Percentiles rank a stretch among this genome's conserved stretches.
Conservation (phyloP, 2,888 invertebrate genomes). For the Orthosia incerta region DNA sequence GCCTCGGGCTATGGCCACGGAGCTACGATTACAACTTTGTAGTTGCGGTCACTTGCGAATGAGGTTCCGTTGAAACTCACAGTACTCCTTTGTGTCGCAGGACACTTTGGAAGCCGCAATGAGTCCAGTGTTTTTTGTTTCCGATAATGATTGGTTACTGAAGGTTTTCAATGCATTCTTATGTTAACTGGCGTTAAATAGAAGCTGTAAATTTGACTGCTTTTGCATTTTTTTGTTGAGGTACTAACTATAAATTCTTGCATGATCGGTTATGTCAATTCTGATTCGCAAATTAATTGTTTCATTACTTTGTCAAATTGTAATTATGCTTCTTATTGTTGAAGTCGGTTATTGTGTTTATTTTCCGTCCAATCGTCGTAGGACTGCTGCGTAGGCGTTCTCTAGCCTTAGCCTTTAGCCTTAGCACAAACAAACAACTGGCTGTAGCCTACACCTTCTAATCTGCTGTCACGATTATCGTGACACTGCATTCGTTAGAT, state of each 20-base stretch:
- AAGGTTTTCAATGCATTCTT: not conserved
- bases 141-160: not conserved
- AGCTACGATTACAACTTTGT: conserved; percentile 54
- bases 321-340: conserved; percentile 11
- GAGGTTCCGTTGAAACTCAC: conserved; percentile 32
- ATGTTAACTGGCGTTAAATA: not conserved
- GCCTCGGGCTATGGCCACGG: conserved; percentile 48
- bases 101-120: conserved; percentile 31
- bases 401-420: conserved; percentile 48
- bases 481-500: conserved; percentile 55
- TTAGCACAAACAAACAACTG: conserved; percentile 46
- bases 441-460: conserved; percentile 52
- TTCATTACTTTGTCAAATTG: not conserved
- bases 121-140: conserved; percentile 22
- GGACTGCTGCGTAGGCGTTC: conserved; percentile 36
- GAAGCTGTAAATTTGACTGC: not conserved
- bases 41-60: conserved; percentile 44
- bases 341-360: not conserved
- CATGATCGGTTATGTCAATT: not conserved
- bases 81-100: conserved; percentile 42
- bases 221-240: not conserved
- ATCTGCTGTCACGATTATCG: conserved; percentile 59
- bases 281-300: not conserved
- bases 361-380: not conserved
- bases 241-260: not conserved